Evolutionary conservation across 2,113 vertebrate species (phyloP).

Genomic region (Callopanchax toddi): DNA sequence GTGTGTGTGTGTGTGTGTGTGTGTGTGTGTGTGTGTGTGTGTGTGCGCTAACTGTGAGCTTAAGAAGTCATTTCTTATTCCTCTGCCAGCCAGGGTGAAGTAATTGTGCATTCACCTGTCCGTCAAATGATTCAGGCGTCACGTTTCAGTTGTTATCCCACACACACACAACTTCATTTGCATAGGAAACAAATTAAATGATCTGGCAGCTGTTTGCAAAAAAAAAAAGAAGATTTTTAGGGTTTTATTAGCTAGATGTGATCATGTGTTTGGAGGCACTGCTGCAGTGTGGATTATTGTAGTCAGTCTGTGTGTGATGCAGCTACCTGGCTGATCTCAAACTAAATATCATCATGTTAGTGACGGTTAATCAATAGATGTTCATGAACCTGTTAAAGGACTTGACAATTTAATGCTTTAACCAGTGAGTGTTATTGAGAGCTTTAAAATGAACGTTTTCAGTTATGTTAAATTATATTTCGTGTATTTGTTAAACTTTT

Average conservation of each 20-base stretch:
- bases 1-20: slow-evolving; percentile 27
- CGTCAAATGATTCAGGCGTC: slow-evolving; percentile 57
- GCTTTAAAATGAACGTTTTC: too few species aligned
- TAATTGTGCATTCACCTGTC: slow-evolving; percentile 61
- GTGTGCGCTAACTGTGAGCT: slow-evolving; percentile 23
- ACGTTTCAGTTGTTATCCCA: slow-evolving; percentile 54
- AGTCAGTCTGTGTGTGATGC: slow-evolving; percentile 40
- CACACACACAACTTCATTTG: slow-evolving; percentile 67
- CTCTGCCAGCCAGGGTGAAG: slow-evolving; percentile 40
- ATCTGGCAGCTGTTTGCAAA: slow-evolving; percentile 59
- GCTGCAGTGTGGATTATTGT: slow-evolving; percentile 27
- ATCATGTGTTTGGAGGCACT: slow-evolving; percentile 37
- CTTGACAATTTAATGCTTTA: too few species aligned
- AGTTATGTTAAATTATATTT: too few species aligned
- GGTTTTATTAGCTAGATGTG: slow-evolving; percentile 39
- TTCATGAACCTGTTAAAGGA: slow-evolving; percentile 39
- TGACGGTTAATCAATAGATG: slow-evolving; percentile 53
- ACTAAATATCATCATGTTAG: slow-evolving; percentile 46
- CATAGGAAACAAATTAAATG: slow-evolving; percentile 67
- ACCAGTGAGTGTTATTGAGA: too few species aligned
- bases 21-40: slow-evolving; percentile 24
- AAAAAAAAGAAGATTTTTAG: slow-evolving; percentile 32
- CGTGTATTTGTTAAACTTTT: too few species aligned
- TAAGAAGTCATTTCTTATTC: slow-evolving; percentile 46
- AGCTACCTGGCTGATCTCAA: slow-evolving; percentile 3